These are phyloP conservation scores for Crossoptilon crossoptilon DNA, from an alignment of 2,797 vertebrate genomes.

Conservation along the genomic window DNA sequence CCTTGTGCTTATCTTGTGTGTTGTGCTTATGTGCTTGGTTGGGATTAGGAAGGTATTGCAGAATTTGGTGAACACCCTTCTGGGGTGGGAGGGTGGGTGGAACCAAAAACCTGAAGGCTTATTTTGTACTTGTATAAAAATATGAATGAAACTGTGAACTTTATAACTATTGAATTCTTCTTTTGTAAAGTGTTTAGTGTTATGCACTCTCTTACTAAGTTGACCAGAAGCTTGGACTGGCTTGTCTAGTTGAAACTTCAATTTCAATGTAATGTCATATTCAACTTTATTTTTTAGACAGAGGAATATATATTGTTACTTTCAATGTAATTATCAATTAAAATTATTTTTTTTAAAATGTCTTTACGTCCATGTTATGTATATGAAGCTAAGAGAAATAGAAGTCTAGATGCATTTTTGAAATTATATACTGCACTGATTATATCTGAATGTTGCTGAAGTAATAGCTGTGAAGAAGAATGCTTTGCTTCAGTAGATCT, in stretches of 20 bases:
- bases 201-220: neutral
- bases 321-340: neutral
- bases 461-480: neutral
- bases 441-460: neutral
- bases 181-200: neutral
- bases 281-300: accelerated
- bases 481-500: neutral
- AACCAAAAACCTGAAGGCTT: neutral
- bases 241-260: neutral
- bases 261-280: neutral
- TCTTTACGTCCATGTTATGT: neutral
- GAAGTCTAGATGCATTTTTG: neutral
- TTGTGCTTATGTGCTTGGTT: neutral
- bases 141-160: accelerated
- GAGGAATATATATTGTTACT: neutral
- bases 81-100: neutral
- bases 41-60: neutral
- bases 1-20: too few relatives aligned
- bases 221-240: neutral
- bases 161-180: neutral
- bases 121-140: neutral
- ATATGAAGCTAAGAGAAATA: neutral
- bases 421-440: neutral
- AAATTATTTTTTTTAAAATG: neutral
- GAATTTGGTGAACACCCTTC: neutral